phyloP scores from a whole-genome alignment of 2,113 vertebrate species.

The Thamnophis sirtalis region DNA sequence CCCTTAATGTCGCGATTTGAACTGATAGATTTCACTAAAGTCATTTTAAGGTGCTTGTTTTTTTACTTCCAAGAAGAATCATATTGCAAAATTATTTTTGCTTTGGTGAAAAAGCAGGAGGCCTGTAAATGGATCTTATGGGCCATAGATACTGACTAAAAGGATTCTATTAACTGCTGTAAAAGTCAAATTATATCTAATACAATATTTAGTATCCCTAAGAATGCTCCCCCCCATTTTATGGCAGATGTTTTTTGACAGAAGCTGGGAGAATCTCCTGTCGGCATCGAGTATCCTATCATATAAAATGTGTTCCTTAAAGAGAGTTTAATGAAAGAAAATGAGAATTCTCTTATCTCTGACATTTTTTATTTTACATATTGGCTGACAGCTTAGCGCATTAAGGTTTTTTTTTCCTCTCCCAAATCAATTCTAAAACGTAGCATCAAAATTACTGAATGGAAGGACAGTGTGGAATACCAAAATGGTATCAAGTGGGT shows the following conservation, averaged over 20 bases:
- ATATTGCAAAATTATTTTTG: neutral
- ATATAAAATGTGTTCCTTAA: neutral
- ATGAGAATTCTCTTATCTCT: neutral
- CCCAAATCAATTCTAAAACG: neutral
- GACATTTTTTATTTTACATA: neutral
- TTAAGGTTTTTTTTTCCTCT: neutral
- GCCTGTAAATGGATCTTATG: slow-evolving; percentile 12
- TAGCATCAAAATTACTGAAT: neutral
- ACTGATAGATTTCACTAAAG: accelerated
- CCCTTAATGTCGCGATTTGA: accelerated
- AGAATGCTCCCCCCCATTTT: neutral
- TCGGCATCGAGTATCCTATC: neutral
- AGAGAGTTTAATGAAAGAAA: neutral
- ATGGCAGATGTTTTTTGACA: neutral
- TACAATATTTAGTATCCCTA: neutral
- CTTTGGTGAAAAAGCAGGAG: neutral
- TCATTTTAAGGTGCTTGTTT: neutral
- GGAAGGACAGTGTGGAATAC: neutral
- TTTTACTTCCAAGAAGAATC: neutral
- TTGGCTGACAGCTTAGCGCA: neutral
- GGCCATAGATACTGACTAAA: slow-evolving; percentile 13
- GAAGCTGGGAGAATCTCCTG: neutral
- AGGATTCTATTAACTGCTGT: neutral
- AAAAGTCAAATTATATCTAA: neutral
- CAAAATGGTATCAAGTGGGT: neutral